These are phyloP conservation scores for Mythimna lalbum DNA, from an alignment of 2,888 invertebrate species.

Conservation along the genomic window DNA sequence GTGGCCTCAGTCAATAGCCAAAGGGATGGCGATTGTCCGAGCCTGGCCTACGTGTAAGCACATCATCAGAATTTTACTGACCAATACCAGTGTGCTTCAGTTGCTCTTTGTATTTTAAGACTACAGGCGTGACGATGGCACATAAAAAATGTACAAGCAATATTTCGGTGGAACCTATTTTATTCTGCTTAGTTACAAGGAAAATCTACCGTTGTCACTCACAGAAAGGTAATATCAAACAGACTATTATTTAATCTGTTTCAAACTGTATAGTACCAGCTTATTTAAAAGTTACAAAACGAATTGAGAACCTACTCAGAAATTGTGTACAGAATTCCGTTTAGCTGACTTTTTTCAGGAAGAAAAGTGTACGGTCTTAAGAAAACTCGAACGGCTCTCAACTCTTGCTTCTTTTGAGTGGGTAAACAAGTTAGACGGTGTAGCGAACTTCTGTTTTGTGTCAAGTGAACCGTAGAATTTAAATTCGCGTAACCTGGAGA, in stretches of 20 bases:
- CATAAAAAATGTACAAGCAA: too few relatives aligned
- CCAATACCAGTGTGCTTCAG: too few relatives aligned
- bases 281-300: constrained; percentile 12
- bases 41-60: too few relatives aligned
- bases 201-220: not conserved
- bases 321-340: constrained; percentile 51
- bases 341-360: constrained; percentile 54
- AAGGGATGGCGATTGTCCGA: too few relatives aligned
- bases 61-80: too few relatives aligned
- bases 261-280: not conserved
- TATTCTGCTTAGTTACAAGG: not conserved
- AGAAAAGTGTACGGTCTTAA: constrained; percentile 58
- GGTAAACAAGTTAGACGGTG: constrained; percentile 68
- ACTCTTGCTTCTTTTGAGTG: constrained; percentile 68
- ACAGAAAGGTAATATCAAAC: not conserved
- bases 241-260: too few relatives aligned
- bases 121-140: too few relatives aligned
- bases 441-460: constrained; percentile 68
- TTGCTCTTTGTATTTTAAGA: too few relatives aligned
- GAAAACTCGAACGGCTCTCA: constrained; percentile 65
- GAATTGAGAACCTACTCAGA: constrained; percentile 30
- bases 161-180: not conserved
- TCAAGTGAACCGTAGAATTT: constrained; percentile 68
- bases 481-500: constrained; percentile 60
- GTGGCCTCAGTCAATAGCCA: too few relatives aligned